Conservation (phyloP, 1,140 invertebrate species). For the Onthophagus taurus region DNA sequence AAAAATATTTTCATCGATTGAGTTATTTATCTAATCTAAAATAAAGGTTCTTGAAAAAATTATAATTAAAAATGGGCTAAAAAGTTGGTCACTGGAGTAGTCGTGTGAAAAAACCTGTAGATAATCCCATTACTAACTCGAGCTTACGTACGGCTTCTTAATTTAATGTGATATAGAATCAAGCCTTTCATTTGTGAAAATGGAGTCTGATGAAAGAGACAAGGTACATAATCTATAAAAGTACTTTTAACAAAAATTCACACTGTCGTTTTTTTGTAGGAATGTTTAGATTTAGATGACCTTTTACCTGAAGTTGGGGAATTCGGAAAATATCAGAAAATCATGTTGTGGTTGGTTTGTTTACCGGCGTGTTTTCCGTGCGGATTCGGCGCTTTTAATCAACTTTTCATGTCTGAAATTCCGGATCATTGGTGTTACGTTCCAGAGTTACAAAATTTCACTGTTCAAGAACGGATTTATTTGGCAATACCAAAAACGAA, state of each 20-base stretch:
- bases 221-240: background rate
- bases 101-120: no score
- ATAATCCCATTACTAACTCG: no score
- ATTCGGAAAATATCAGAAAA: slow-evolving; percentile 78
- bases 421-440: slow-evolving; percentile 73
- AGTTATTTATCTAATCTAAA: no score
- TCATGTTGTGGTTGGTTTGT: slow-evolving; percentile 76
- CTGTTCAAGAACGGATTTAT: slow-evolving; percentile 47
- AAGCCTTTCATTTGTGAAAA: background rate
- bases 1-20: no score
- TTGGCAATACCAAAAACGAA: slow-evolving; percentile 55
- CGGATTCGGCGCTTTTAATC: slow-evolving; percentile 84
- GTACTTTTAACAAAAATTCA: no score
- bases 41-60: no score
- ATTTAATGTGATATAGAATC: no score
- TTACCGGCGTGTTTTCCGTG: slow-evolving; percentile 80
- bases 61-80: no score
- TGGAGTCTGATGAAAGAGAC: background rate
- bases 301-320: slow-evolving; percentile 75
- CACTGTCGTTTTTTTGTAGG: slow-evolving; percentile 12
- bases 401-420: slow-evolving; percentile 75
- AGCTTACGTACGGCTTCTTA: no score
- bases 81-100: no score
- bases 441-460: slow-evolving; percentile 51
- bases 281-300: slow-evolving; percentile 67